Evolutionary conservation across 2,113 vertebrate genomes (phyloP), one percentile per base, ranked within the genome.

Genomic region (Microcebus ravelobensis): DNA sequence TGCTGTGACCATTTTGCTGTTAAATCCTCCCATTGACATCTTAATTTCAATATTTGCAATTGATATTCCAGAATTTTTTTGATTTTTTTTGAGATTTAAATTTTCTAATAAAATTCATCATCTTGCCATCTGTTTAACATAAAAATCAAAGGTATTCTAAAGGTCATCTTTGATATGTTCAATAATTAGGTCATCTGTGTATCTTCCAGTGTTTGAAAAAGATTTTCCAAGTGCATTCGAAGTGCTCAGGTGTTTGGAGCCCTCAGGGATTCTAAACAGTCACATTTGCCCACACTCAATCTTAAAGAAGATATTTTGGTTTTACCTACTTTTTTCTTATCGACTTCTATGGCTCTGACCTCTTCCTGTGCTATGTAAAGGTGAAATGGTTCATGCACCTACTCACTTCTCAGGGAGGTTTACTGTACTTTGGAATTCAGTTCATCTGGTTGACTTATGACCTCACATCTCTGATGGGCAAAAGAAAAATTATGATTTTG

Each of bases 11-110:
- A 45, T 59, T 81, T 14, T 86, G 20, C 8, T 74, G 18, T 81
- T 74, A 86, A 90, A 52, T 14, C 5, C 11, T 9, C 50, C 21
- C 77, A 21, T 36, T 77, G 61, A 48, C 11, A 45, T 87, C 21
- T 91, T 76, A 94, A 76, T 94, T 83, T 83, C 61, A 96, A 20
- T 76, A 91, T 76, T 52, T 77, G 23, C 18, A 76, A 83, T 52
- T 94, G 63, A 68, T 87, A 63, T 61, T 82, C 39, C 87, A 52
- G 73, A 68, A 36, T 68, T 14, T 67, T 85, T 89, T 34, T 71
- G 34, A 57, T 90, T 77, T n/a, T 81, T 65, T 85, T 73, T 39
- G n/a, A 61, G 59, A 36, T 68, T 59, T 59, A 31, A 50, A 8
- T 63, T 77, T 3, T 81, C 15, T 65, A 87, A 31, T 77, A 83